A percentile compares a stretch with the other conserved stretches of the same genome.
Evolutionary conservation across 2,888 invertebrate species (phyloP).

Genomic region (Drosophila atripex): DNA sequence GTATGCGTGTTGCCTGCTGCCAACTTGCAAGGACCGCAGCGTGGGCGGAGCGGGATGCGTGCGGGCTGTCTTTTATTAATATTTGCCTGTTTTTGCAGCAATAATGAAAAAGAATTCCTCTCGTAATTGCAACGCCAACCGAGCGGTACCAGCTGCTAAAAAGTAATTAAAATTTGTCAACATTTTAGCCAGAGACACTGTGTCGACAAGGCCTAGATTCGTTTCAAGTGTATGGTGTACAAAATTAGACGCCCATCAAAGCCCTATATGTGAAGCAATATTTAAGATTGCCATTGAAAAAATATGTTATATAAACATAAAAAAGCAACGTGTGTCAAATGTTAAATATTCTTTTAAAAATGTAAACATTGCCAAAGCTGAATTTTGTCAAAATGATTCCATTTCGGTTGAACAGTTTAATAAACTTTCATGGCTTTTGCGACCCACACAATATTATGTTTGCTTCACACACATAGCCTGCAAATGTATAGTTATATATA

Average conservation of each 20-base stretch:
- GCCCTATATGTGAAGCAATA: background rate
- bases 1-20: constrained; percentile 60
- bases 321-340: constrained; percentile 23
- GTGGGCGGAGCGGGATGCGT: constrained; percentile 3
- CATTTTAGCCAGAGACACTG: constrained; percentile 37
- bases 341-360: constrained; percentile 32
- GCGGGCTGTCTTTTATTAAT: constrained; percentile 26
- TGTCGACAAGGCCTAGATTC: constrained; percentile 38
- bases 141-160: constrained; percentile 50
- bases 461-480: constrained; percentile 26
- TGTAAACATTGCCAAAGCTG: constrained; percentile 22
- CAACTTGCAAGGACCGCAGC: constrained; percentile 42
- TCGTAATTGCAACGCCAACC: constrained; percentile 64
- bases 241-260: background rate
- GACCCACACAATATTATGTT: constrained; percentile 29
- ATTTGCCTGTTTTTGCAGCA: constrained; percentile 51
- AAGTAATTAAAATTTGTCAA: constrained; percentile 76
- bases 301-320: background rate
- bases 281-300: constrained; percentile 4
- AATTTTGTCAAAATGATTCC: constrained; percentile 29
- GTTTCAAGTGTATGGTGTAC: constrained; percentile 7
- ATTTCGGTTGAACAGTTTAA: constrained; percentile 23
- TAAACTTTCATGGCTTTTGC: background rate
- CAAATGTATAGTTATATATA: constrained; percentile 19
- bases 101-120: constrained; percentile 72